Evolutionary conservation across 2,888 invertebrate genomes (phyloP).

Genomic region (Diplolepis rosae): DNA sequence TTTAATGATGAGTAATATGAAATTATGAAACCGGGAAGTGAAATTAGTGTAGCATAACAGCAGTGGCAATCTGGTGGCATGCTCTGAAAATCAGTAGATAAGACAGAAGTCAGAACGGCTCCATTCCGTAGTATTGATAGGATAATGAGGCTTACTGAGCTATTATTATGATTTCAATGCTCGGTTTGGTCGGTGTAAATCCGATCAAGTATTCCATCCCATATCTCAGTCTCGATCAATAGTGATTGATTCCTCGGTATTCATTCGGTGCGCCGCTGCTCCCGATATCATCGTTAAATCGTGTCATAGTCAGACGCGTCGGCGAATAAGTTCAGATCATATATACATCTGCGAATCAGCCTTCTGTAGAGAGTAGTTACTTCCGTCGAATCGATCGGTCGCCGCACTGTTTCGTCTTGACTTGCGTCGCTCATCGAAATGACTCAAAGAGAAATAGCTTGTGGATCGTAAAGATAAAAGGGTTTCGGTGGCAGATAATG

Average conservation of each 20-base stretch:
- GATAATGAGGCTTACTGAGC: conserved; percentile 50
- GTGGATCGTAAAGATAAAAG: conserved; percentile 18
- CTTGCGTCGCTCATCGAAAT: conserved; percentile 25
- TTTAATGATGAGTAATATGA: neutral
- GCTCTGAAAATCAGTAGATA: neutral
- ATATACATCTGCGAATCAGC: conserved; percentile 19
- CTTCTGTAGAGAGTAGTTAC: neutral
- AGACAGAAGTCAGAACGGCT: conserved; percentile 31
- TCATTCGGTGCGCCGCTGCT: conserved; percentile 41
- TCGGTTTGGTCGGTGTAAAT: conserved; percentile 52
- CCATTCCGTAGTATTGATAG: conserved; percentile 29
- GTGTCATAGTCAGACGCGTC: conserved; percentile 33
- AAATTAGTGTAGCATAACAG: conserved; percentile 2
- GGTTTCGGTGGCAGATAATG: conserved; percentile 22
- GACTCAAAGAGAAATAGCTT: conserved; percentile 24
- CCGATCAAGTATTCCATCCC: conserved; percentile 50
- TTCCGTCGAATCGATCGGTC: conserved; percentile 18
- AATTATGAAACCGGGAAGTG: conserved; percentile 1
- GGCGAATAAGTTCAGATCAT: conserved; percentile 19
- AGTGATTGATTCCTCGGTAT: conserved; percentile 62
- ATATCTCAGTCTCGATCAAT: conserved; percentile 50
- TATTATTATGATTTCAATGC: conserved; percentile 62
- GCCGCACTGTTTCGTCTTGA: neutral
- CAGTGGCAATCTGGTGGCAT: neutral
- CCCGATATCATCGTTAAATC: conserved; percentile 57